phyloP scores from a whole-genome alignment of 2,113 vertebrate species.

The Polypterus bichir region DNA sequence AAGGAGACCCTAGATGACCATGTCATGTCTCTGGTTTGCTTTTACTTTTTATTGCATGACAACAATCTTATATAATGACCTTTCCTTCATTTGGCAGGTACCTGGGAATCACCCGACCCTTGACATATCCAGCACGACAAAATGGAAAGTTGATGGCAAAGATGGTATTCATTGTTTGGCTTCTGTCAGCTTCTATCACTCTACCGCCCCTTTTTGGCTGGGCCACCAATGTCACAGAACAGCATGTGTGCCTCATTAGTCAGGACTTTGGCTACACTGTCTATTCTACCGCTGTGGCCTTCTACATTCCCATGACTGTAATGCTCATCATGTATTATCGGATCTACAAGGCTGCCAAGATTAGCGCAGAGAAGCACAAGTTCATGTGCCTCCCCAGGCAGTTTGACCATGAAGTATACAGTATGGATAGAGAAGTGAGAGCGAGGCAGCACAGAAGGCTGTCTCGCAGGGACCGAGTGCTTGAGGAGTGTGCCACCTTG shows the following conservation, averaged over 20 bases:
- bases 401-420: conserved; percentile 29
- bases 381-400: conserved; percentile 43
- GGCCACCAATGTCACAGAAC: conserved; percentile 47
- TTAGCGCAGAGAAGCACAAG: conserved; percentile 45
- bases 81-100: conserved; percentile 30
- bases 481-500: conserved; percentile 41
- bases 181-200: conserved; percentile 49
- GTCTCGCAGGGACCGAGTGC: conserved; percentile 28
- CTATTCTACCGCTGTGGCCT: conserved; percentile 51
- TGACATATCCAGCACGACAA: conserved; percentile 45
- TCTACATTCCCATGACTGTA: conserved; percentile 53
- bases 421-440: conserved; percentile 29
- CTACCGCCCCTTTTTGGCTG: conserved; percentile 49
- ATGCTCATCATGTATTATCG: conserved; percentile 53
- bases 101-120: conserved; percentile 44
- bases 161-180: conserved; percentile 53
- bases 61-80: too few species aligned
- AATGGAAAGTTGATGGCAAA: conserved; percentile 53
- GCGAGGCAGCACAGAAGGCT: conserved; percentile 22
- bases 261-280: conserved; percentile 55
- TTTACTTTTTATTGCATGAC: too few species aligned
- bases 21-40: too few species aligned
- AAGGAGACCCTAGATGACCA: too few species aligned
- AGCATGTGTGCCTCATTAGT: conserved; percentile 51
- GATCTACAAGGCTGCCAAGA: conserved; percentile 51